A percentile compares a stretch with the other conserved stretches of the same genome.
These are phyloP conservation scores for Antheraea mylitta DNA, from an alignment of 1,140 invertebrate species.

Conservation along the genomic window DNA sequence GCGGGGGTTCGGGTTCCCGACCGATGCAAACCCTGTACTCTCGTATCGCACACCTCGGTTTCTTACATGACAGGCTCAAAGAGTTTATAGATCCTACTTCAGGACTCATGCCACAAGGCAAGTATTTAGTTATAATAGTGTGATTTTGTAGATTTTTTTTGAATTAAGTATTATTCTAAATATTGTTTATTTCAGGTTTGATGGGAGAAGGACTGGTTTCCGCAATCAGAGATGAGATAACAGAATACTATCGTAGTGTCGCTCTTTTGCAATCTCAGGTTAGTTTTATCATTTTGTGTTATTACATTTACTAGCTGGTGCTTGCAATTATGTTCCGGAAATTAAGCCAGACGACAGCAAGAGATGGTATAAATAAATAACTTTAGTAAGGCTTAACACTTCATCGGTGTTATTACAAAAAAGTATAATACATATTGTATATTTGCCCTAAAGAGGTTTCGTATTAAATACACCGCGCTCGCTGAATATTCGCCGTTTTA, in stretches of 20 bases:
- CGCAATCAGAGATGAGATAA: conserved; percentile 91
- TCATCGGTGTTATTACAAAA: too few species aligned
- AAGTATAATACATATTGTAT: too few species aligned
- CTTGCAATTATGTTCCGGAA: too few species aligned
- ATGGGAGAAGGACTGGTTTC: conserved; percentile 93
- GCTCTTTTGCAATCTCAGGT: conserved; percentile 93
- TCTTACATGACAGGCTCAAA: conserved; percentile 89
- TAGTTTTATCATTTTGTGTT: conserved; percentile 22
- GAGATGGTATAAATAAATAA: too few species aligned
- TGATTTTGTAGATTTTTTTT: too few species aligned
- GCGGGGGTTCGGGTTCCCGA: conserved; percentile 37
- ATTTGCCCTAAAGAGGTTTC: too few species aligned
- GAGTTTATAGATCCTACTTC: conserved; percentile 85
- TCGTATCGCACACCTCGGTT: conserved; percentile 91
- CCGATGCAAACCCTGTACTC: conserved; percentile 81
- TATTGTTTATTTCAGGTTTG: conserved; percentile 79
- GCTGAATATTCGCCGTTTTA: too few species aligned
- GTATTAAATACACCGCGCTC: too few species aligned
- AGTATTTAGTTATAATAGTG: neutral
- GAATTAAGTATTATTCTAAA: neutral
- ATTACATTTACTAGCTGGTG: neutral
- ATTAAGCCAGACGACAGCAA: too few species aligned
- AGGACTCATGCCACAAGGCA: conserved; percentile 79
- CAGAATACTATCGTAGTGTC: conserved; percentile 92
- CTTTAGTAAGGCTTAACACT: too few species aligned